Evolutionary conservation across 2,888 invertebrate genomes (phyloP), one percentile per base, ranked within the genome.

Genomic region (Lutraria lutraria): DNA sequence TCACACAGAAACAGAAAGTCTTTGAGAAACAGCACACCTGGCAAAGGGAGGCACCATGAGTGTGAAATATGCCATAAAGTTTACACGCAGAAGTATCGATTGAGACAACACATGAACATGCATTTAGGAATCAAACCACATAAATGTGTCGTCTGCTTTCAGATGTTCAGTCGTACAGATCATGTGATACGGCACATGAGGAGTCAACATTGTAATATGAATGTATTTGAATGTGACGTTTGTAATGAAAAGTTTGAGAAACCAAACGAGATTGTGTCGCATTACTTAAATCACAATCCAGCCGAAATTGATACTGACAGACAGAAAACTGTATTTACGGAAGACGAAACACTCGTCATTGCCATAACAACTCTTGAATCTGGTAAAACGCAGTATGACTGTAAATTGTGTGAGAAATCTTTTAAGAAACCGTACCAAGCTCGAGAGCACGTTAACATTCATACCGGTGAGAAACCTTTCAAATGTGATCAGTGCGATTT

Each of bases 111-210:
- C 63, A 88, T 84, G 83, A 81, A 83, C n/a, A 76, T 81, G 15
- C 90, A 90, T 86, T 52, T 60, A 29, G 90, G 88, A 19, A 82
- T 84, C 16, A 86, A 86, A 21, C 60, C 81, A 6, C 72, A 84
- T 83, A 56, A 85, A 19, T 91, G 91, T 68, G 76, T 88, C 12
- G 88, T 89, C 19, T 92, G 92, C 56, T 54, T 52, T 4, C 86
- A 83, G 43, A 19, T 60, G 54, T 92, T 92, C 76, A 54, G 34
- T 16, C 83, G 90, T 43, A 72, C 84, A 16, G 85, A 88, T 56
- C 90, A 92, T 68, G 84, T 90, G 10, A 76, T 92, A 0, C 68
- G 92, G n/a, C 92, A 92, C 60, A 87, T 92, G 84, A 54, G 29
- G 6, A 80, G 79, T 19, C 76, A 84, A 52, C 91, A 91, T 88